Evolutionary conservation across 2,113 vertebrate genomes (phyloP), one percentile per base, ranked within the genome.

Genomic region (Phasianus colchicus): DNA sequence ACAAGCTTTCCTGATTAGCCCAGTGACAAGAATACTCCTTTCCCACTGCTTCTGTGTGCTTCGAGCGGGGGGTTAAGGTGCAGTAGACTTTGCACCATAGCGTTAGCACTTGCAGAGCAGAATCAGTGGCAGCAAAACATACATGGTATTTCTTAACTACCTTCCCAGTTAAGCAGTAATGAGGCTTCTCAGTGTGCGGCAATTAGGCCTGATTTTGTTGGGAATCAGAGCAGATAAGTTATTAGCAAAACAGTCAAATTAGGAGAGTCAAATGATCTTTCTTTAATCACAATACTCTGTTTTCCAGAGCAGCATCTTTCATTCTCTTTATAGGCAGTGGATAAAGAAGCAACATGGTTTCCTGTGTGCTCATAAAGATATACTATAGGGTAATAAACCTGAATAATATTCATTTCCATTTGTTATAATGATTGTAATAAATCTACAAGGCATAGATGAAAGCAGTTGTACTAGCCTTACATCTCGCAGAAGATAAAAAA

Each of bases 181-280:
- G 89, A 91, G 83, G 61, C 83, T 95, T 94, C 96, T 93, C 69
- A 94, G 94, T 85, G 92, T 94, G 81, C 91, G 90, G 69, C 88
- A 88, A 92, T 92, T 95, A 96, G 42, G 43, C 74, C 85, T 95
- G 97, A 97, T 97, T 97, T 92, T 89, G 93, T 90, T 82, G 96
- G 94, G 92, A 97, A 96, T 94, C 97, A 95, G 73, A 87, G 88
- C 86, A 96, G 96, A 87, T 96, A 95, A 89, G 84, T 90, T 97
- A 96, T 93, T 97, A 97, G 82, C 83, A 78, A 91, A 95, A 90
- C 90, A 97, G 72, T 79, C 90, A 83, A 90, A 95, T 94, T 81
- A 97, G 89, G 93, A 95, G 86, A 96, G 95, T 96, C 92, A 96
- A 95, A 94, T 93, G 65, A 93, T 97, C 73, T 82, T 78, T 83